These are phyloP conservation scores for Malachius bipustulatus DNA, from an alignment of 2,888 invertebrate species.

Conservation along the genomic window DNA sequence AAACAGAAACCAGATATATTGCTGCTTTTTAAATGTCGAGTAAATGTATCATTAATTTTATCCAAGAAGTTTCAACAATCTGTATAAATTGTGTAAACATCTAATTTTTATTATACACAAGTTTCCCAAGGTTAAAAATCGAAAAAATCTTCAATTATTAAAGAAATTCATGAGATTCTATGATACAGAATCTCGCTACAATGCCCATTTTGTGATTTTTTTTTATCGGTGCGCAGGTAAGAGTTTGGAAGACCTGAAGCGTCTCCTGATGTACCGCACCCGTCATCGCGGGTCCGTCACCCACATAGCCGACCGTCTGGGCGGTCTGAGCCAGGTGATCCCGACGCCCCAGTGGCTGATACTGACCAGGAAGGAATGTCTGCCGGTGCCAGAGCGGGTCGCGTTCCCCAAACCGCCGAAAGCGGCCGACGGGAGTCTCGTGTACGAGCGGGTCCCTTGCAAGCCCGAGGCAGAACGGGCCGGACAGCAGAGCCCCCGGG, in stretches of 20 bases:
- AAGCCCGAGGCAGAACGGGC: constrained; percentile 61
- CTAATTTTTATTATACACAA: no score
- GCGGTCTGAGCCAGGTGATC: constrained; percentile 45
- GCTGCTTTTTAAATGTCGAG: no score
- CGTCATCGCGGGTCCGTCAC: constrained; percentile 55
- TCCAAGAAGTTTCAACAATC: no score
- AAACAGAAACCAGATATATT: no score
- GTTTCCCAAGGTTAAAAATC: no score
- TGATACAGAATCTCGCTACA: no score
- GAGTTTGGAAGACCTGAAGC: constrained; percentile 43
- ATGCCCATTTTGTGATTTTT: constrained; percentile 7
- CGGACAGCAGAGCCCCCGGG: constrained; percentile 43
- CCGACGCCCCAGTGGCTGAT: constrained; percentile 52
- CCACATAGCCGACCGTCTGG: constrained; percentile 57
- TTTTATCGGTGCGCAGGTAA: constrained; percentile 32
- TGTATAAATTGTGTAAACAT: no score
- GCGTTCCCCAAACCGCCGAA: constrained; percentile 87
- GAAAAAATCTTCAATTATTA: no score
- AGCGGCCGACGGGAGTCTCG: constrained; percentile 76
- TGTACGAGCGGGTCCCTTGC: constrained; percentile 78
- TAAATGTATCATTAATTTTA: no score
- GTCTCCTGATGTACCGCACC: constrained; percentile 43
- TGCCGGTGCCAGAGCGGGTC: constrained; percentile 69
- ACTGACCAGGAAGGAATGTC: constrained; percentile 59
- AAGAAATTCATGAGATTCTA: no score